phyloP scores from a whole-genome alignment of 30 jellyfish, hydroid and myxozoan species.

The Chrysaora quinquecirrha region DNA sequence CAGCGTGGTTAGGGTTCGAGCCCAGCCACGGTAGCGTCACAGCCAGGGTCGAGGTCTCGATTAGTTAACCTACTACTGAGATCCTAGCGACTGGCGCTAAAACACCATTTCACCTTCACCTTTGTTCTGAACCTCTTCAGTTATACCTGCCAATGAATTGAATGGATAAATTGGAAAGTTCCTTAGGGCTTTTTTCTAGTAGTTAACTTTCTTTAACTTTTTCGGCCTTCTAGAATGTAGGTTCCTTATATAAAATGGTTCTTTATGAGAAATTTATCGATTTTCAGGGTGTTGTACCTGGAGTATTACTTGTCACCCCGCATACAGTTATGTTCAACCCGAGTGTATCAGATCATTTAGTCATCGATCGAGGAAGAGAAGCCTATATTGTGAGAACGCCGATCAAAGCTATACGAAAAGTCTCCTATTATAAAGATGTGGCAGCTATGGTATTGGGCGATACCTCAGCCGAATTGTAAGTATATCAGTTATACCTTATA shows the following conservation, averaged over 20 bases:
- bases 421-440: constrained; percentile 75
- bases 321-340: constrained; percentile 97
- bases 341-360: constrained; percentile 87
- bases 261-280: too few species aligned
- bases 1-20: too few species aligned
- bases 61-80: too few species aligned
- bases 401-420: constrained; percentile 58
- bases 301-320: constrained; percentile 90
- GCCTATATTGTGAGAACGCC: constrained; percentile 75
- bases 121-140: not conserved
- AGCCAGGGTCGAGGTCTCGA: too few species aligned
- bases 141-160: not conserved
- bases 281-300: constrained; percentile 91
- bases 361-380: constrained; percentile 87
- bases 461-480: constrained; percentile 69
- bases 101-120: not conserved
- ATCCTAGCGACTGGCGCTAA: too few species aligned
- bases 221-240: too few species aligned
- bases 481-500: too few species aligned
- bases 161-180: too few species aligned
- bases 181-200: too few species aligned
- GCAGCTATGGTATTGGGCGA: constrained; percentile 95
- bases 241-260: too few species aligned
- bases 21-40: too few species aligned
- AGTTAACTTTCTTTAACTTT: too few species aligned